Conservation (phyloP, 2,797 vertebrate genomes). For the Lagodon rhomboides region DNA sequence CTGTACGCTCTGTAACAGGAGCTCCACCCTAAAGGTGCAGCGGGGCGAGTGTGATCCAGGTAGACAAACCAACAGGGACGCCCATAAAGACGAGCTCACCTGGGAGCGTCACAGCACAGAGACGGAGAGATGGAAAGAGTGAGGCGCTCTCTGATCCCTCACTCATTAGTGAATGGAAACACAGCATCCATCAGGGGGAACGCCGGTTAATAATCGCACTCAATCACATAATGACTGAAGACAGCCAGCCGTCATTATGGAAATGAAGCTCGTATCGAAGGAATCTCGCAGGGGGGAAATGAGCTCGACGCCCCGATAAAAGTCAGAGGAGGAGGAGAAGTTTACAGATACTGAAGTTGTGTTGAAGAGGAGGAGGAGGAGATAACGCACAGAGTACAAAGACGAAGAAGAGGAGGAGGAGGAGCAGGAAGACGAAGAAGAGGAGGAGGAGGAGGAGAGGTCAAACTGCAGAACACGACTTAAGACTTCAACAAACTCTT, state of each 20-base stretch:
- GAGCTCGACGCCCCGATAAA: constrained; percentile 9
- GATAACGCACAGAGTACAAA: background rate
- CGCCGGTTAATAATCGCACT: constrained; percentile 80
- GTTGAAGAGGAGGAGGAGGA: background rate
- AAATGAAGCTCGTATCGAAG: constrained; percentile 47
- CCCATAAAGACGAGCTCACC: constrained; percentile 45
- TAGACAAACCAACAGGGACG: constrained; percentile 52
- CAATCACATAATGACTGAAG: constrained; percentile 75
- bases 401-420: background rate
- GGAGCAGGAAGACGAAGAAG: too few species aligned
- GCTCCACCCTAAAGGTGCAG: constrained; percentile 25
- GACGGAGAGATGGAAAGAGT: constrained; percentile 47
- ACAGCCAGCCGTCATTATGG: constrained; percentile 49
- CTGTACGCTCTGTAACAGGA: background rate
- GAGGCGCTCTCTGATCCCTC: constrained; percentile 63
- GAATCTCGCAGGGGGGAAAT: constrained; percentile 28
- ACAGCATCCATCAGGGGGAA: constrained; percentile 79
- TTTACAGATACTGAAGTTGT: background rate
- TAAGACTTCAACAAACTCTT: background rate
- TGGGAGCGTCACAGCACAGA: constrained; percentile 32
- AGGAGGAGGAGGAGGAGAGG: background rate
- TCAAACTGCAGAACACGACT: background rate
- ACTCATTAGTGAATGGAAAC: constrained; percentile 85
- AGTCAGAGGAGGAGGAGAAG: constrained; percentile 7
- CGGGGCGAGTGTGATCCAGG: constrained; percentile 26